A percentile compares a stretch with the other conserved stretches of the same genome.
Evolutionary conservation across 2,797 vertebrate genomes (phyloP).

Genomic region (Acropternis orthonyx): DNA sequence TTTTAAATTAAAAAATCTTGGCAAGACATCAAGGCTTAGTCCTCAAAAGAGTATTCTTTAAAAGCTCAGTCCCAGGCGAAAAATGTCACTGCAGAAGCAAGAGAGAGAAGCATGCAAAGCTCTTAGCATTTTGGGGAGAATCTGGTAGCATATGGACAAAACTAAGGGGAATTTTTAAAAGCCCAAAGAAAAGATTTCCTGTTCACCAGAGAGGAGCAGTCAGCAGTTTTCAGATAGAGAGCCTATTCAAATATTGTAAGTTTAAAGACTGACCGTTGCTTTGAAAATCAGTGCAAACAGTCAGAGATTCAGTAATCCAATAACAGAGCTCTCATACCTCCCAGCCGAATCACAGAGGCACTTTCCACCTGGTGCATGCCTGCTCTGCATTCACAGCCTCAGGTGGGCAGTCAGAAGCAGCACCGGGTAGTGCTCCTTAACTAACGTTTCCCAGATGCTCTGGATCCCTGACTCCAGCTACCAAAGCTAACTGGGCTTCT

Average conservation of each 20-base stretch:
- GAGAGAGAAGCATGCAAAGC: not conserved
- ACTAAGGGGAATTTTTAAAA: not conserved
- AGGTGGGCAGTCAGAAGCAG: not conserved
- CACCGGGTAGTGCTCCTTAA: not conserved
- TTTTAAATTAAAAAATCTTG: not conserved
- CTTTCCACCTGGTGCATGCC: not conserved
- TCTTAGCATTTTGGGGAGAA: not conserved
- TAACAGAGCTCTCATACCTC: not conserved
- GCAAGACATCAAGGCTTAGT: not conserved
- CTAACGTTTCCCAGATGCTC: not conserved
- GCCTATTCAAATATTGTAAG: not conserved
- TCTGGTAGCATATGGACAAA: not conserved
- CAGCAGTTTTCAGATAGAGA: not conserved
- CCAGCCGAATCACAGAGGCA: not conserved
- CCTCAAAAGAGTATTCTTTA: not conserved
- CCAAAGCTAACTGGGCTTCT: not conserved
- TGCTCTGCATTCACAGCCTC: not conserved
- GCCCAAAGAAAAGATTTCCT: fast-evolving
- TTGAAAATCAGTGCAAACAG: not conserved
- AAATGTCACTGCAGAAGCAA: not conserved
- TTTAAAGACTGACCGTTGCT: not conserved
- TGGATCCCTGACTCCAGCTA: not conserved
- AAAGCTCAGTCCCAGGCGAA: not conserved
- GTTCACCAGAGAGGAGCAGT: not conserved
- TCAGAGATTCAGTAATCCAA: not conserved